Percentiles rank a stretch among this genome's conserved stretches.
phyloP scores from a whole-genome alignment of 1,140 invertebrate genomes.

The Meteorus sp. region DNA sequence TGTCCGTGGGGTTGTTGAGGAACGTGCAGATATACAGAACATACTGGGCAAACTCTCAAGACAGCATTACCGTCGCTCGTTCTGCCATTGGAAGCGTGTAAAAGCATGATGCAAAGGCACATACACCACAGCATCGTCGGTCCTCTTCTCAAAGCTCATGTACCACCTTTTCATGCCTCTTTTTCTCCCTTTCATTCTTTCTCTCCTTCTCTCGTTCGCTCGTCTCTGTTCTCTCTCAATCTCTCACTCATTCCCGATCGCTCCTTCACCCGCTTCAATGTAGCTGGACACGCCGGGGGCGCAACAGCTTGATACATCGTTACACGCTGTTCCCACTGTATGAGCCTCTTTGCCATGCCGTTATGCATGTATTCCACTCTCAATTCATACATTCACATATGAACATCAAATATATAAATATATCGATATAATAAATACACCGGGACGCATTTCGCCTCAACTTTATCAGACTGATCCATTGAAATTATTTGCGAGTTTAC shows the following conservation, averaged over 20 bases:
- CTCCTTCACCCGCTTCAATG: constrained; percentile 50
- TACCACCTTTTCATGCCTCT: too few relatives aligned
- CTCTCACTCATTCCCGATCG: too few relatives aligned
- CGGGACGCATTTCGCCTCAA: neutral
- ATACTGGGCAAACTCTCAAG: constrained; percentile 28
- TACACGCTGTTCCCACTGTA: constrained; percentile 55
- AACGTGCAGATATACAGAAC: too few relatives aligned
- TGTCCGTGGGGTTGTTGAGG: constrained; percentile 56
- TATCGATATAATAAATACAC: neutral
- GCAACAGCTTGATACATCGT: constrained; percentile 60
- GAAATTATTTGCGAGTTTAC: neutral
- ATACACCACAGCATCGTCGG: constrained; percentile 39
- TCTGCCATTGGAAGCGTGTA: constrained; percentile 55
- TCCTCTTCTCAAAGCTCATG: constrained; percentile 46
- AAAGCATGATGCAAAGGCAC: constrained; percentile 52
- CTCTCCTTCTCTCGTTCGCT: neutral
- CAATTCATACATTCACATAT: constrained; percentile 14
- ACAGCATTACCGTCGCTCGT: constrained; percentile 52
- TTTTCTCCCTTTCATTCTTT: neutral
- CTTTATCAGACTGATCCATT: constrained; percentile 13
- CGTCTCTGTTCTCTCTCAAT: too few relatives aligned
- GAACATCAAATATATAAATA: neutral
- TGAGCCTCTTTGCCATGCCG: constrained; percentile 37
- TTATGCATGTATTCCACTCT: constrained; percentile 2
- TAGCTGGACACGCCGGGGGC: constrained; percentile 57